phyloP scores from a whole-genome alignment of 64 coral and sea anemone species.

The Orbicella faveolata region DNA sequence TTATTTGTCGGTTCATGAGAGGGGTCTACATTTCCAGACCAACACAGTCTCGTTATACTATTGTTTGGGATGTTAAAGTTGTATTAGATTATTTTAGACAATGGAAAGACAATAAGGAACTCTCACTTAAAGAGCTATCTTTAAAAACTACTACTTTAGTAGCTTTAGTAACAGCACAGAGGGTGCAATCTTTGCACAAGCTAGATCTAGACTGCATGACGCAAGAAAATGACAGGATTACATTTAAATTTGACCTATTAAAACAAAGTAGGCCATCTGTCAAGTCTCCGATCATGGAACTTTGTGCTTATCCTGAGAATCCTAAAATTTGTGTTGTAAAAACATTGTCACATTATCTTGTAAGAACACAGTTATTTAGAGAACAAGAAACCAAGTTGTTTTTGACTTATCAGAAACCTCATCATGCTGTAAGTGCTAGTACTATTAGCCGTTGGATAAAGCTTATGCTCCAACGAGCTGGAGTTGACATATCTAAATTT shows the following conservation, averaged over 20 bases:
- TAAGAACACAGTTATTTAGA: no score
- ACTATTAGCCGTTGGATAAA: slow-evolving; percentile 46
- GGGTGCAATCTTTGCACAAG: background rate
- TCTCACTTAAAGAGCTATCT: background rate
- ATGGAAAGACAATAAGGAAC: background rate
- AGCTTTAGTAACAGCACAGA: no score
- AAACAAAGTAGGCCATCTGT: background rate
- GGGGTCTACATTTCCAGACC: no score
- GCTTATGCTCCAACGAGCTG: background rate
- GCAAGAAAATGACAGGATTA: background rate
- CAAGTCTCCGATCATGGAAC: slow-evolving; percentile 1
- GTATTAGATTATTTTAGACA: background rate
- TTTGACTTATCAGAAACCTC: background rate
- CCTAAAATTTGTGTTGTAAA: background rate
- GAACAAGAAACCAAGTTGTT: background rate
- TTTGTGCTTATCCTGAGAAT: slow-evolving; percentile 1
- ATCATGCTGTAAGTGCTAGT: slow-evolving; percentile 28
- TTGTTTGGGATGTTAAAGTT: background rate
- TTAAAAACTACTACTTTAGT: background rate
- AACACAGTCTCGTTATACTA: background rate
- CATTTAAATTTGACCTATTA: background rate
- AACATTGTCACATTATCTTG: no score
- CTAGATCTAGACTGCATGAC: slow-evolving; percentile 20
- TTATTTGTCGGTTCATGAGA: no score
- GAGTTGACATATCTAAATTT: slow-evolving; percentile 33